A percentile compares a stretch with the other conserved stretches of the same genome.
Evolutionary conservation across 2,888 invertebrate species (phyloP).

Genomic region (Dichetophora obliterata): DNA sequence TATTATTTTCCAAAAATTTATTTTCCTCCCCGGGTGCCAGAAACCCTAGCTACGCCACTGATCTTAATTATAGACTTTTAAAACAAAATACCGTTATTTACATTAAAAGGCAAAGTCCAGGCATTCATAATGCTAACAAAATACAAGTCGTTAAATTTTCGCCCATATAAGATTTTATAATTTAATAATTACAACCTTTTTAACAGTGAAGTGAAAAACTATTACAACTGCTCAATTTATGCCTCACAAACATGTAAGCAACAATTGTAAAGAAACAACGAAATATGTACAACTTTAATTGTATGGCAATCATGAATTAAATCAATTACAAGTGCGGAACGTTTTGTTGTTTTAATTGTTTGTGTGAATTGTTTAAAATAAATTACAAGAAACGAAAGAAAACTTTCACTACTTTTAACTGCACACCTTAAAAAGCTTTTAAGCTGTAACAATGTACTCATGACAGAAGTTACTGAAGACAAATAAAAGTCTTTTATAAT

Average conservation of each 20-base stretch:
- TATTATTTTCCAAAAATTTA: too few species aligned
- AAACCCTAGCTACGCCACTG: too few species aligned
- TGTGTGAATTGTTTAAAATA: not conserved
- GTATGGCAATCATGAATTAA: not conserved
- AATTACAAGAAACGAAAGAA: not conserved
- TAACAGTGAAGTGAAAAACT: not conserved
- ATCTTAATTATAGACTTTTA: too few species aligned
- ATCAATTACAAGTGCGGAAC: conserved; percentile 4
- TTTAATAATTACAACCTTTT: not conserved
- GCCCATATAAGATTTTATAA: not conserved
- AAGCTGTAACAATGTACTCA: not conserved
- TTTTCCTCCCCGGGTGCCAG: too few species aligned
- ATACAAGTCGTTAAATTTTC: too few species aligned
- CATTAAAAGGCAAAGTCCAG: too few species aligned
- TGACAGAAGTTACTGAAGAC: not conserved
- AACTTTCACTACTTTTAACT: too few species aligned
- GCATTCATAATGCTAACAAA: too few species aligned
- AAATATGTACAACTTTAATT: too few species aligned
- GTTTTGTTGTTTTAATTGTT: not conserved
- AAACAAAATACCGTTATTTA: too few species aligned
- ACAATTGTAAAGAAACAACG: not conserved
- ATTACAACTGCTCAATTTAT: not conserved
- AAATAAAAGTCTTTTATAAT: not conserved
- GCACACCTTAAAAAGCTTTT: not conserved
- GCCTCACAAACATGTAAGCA: not conserved